phyloP scores from a whole-genome alignment of 1,140 invertebrate species.

The Lepidurus packardi region DNA sequence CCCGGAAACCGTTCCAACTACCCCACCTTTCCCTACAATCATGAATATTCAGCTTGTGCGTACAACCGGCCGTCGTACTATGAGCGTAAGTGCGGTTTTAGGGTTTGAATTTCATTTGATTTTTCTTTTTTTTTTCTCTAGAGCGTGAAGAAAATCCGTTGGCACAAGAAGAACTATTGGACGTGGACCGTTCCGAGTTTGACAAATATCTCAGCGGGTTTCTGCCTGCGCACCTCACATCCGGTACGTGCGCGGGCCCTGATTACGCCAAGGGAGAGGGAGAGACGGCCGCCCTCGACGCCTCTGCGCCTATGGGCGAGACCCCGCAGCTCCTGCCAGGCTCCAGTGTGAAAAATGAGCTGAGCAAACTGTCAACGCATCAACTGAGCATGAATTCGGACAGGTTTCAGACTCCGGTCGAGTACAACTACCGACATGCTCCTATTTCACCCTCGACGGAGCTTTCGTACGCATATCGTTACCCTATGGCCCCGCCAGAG shows the following conservation, averaged over 20 bases:
- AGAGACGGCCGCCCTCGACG: neutral
- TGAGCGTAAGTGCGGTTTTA: conserved; percentile 29
- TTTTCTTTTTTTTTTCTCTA: neutral
- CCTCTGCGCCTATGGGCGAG: neutral
- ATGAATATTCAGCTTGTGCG: conserved; percentile 30
- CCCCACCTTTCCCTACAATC: conserved; percentile 24
- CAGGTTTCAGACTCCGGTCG: conserved; percentile 19
- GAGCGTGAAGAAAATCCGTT: conserved; percentile 35
- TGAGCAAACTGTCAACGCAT: neutral
- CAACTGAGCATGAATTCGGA: conserved; percentile 16
- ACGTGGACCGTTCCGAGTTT: conserved; percentile 55
- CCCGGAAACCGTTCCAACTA: conserved; percentile 27
- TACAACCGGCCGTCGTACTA: conserved; percentile 9
- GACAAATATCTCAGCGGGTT: conserved; percentile 56
- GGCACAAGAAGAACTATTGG: conserved; percentile 36
- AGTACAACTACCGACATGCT: conserved; percentile 25
- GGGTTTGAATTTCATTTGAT: neutral
- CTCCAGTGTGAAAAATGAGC: conserved; percentile 25
- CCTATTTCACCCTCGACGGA: neutral
- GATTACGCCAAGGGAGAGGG: neutral
- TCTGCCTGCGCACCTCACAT: neutral
- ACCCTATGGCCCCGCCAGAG: neutral
- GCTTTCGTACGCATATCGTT: neutral
- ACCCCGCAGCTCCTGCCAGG: neutral
- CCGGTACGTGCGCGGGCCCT: neutral